These are phyloP conservation scores for Artibeus lituratus DNA, from an alignment of 2,797 vertebrate species.

Conservation along the genomic window DNA sequence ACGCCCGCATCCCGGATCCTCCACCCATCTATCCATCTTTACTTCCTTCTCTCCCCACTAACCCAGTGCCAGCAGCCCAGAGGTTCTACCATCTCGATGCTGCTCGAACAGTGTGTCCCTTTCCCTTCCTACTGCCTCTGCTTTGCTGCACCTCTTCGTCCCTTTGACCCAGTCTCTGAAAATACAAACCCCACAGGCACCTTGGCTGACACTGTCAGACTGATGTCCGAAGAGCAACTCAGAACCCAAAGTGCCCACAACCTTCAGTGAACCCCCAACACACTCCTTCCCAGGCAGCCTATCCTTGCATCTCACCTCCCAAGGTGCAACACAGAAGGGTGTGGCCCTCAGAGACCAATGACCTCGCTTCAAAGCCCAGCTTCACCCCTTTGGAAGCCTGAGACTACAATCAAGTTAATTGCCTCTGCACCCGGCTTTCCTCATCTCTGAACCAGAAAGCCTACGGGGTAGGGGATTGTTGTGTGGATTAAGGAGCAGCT, in stretches of 20 bases:
- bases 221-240: not conserved
- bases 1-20: accelerated
- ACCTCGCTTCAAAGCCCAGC: not conserved
- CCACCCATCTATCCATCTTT: accelerated
- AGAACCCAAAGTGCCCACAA: not conserved
- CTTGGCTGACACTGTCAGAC: no score
- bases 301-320: accelerated
- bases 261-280: not conserved
- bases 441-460: not conserved
- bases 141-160: not conserved
- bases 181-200: not conserved
- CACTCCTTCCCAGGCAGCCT: not conserved
- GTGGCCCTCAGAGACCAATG: not conserved
- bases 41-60: not conserved
- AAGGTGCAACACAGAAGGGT: accelerated
- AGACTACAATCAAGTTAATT: accelerated
- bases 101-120: accelerated
- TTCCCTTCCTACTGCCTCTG: accelerated
- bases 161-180: not conserved
- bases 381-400: not conserved
- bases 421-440: not conserved
- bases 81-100: not conserved
- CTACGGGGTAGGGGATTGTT: accelerated
- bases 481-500: accelerated
- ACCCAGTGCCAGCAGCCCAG: accelerated